A percentile compares a stretch with the other conserved stretches of the same genome.
Conservation (phyloP, 2,797 vertebrate genomes). For the Helarctos malayanus region DNA sequence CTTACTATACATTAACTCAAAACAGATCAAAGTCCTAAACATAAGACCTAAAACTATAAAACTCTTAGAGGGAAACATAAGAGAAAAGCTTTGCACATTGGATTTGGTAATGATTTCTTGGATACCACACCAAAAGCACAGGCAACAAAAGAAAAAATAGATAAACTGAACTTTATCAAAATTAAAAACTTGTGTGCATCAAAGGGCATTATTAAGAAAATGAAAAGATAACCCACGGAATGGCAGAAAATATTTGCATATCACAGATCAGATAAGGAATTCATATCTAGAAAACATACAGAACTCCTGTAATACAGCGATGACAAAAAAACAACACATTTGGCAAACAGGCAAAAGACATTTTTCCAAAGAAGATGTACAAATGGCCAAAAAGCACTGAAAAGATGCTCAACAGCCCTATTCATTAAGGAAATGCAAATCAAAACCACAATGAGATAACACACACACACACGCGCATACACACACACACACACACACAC, state of each 20-base stretch:
- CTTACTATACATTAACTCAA: not conserved
- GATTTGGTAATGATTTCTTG: not conserved
- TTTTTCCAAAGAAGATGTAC: not conserved
- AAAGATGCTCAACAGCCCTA: not conserved
- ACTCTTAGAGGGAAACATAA: not conserved
- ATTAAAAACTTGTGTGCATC: not conserved
- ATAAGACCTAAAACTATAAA: not conserved
- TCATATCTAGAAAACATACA: not conserved
- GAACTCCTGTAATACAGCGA: not conserved
- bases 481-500: not conserved
- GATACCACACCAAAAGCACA: not conserved
- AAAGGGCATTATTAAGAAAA: not conserved
- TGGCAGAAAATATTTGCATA: not conserved
- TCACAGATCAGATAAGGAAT: not conserved
- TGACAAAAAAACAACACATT: not conserved
- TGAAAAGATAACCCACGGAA: not conserved
- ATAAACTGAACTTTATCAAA: not conserved
- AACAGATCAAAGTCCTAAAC: not conserved
- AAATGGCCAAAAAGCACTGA: not conserved
- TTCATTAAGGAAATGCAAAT: not conserved
- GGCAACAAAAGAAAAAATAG: not conserved
- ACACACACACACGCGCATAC: no score
- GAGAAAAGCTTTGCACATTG: not conserved
- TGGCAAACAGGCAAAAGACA: not conserved
- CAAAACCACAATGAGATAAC: not conserved